Evolutionary conservation across 2,797 vertebrate genomes (phyloP).

Genomic region (Alectoris magna): DNA sequence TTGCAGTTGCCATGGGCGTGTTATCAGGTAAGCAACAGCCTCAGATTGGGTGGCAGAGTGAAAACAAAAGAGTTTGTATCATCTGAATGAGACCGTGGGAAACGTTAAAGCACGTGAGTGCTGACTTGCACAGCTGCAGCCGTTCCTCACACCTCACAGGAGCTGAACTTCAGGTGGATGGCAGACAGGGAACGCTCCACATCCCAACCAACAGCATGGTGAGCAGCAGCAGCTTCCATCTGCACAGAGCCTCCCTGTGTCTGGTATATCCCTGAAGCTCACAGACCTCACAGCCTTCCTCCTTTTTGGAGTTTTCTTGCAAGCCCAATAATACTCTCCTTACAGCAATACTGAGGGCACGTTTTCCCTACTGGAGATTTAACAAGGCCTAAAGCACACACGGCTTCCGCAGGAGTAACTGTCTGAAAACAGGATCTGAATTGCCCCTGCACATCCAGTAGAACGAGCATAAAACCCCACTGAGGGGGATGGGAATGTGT

Average conservation of each 20-base stretch:
- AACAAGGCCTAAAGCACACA: not conserved
- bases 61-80: not conserved
- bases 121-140: not conserved
- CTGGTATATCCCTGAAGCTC: fast-evolving
- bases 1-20: not conserved
- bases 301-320: not conserved
- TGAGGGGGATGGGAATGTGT: not conserved
- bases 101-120: not conserved
- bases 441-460: fast-evolving
- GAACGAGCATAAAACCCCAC: not conserved
- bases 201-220: not conserved
- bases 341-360: fast-evolving
- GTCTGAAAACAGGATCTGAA: not conserved
- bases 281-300: not conserved
- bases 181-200: fast-evolving
- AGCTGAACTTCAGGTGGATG: not conserved
- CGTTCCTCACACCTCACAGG: not conserved
- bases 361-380: not conserved
- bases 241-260: not conserved
- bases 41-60: not conserved
- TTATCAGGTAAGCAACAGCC: not conserved
- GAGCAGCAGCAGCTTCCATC: not conserved
- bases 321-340: not conserved
- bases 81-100: not conserved
- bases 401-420: not conserved